Evolutionary conservation across 2,888 invertebrate species (phyloP), one percentile per base, ranked within the genome.

Genomic region (Mantis religiosa): DNA sequence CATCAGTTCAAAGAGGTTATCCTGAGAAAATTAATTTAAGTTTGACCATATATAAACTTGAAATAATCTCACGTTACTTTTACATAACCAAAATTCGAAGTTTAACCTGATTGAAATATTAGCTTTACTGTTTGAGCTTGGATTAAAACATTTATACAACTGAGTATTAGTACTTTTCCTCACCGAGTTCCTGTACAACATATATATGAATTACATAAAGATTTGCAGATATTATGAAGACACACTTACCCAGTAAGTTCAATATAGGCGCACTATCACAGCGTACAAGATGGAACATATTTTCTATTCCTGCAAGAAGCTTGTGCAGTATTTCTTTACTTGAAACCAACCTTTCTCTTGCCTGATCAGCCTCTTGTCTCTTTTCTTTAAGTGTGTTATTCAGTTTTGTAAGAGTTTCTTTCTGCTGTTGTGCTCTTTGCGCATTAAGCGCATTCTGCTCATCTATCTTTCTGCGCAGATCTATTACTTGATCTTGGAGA

Each of bases 211-310:
- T 41, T 41, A 41, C 6, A 41, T 12, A 41, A 41, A 41, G 9
- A 12, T 71, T 20, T 71, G 54, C 20, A 71, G 20, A 3, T 20
- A 25, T 6, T 20, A 71, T 71, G 4, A 71, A 6, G 6, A 3
- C 54, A 71, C 6, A 25, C 47, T 92, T 91, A 93, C 94, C 97
- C 7, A 97, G 93, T 20, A 97, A 94, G 91, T 95, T 95, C 30
- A 97, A 93, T 20, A 97, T 94, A 0, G 97, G 96, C 25, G 97
- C 95, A 86, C 96, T 95, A 91, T 96, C 96, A 92, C 97, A 97
- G 83, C 95, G 95, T 6, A 97, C 95, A 83, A 96, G 93, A 91
- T 95, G 95, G 93, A 93, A 94, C 85, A 94, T 92, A 9, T 93
- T 92, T 20, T 94, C 94, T 85, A 95, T 94, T 71, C 95, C 95